Base-by-base conservation (phyloP, 2,888 invertebrate species). In the Celastrina argiolus region DNA sequence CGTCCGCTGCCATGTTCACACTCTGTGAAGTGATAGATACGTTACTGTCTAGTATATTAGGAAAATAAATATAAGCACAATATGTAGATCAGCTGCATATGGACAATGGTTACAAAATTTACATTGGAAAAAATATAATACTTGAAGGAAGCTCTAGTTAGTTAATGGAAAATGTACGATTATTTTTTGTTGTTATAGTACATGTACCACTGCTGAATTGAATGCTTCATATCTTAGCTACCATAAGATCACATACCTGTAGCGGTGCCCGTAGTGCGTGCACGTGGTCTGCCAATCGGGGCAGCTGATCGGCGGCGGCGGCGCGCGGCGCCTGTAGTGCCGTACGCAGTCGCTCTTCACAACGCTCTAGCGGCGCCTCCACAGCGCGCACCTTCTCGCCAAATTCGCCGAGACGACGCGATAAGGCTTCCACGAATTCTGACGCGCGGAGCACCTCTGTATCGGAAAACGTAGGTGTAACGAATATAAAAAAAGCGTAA, bases 251-350 rank as follows among this genome's bases (percentile, higher is more conserved):
- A 1, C 4, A 26, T 63, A 88, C 91, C 86, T 92, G 92, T 34
- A 93, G 81, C 31, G 97, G 98, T 72, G 95, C 96, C 74, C 94
- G 94, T 51, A 98, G 88, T 39, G 93, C 94, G 16, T 93, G 93
- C 3, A 96, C 94, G 87, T 98, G 98, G 79, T 98, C 97, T 42
- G 95, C 91, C 67, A 97, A 92, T 18, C 94, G 93, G 79, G 96
- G 97, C 68, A 98, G 96, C 69, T 97, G 94, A 68, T 97, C 97
- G 66, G 97, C 92, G 82, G 98, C 98, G 70, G 94, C 94, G 1
- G 95, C 94, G 0, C 72, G 96, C 93, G 81, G 94, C 92, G 75
- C 96, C 92, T 65, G 95, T 82, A 74, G 95, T 93, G 92, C 86
- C 5, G 85, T 84, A 1, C 70, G 70, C 14, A 91, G 78, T 71